A percentile compares a stretch with the other conserved stretches of the same genome.
phyloP scores from a whole-genome alignment of 2,113 vertebrate species.

The Anarrhichthys ocellatus region DNA sequence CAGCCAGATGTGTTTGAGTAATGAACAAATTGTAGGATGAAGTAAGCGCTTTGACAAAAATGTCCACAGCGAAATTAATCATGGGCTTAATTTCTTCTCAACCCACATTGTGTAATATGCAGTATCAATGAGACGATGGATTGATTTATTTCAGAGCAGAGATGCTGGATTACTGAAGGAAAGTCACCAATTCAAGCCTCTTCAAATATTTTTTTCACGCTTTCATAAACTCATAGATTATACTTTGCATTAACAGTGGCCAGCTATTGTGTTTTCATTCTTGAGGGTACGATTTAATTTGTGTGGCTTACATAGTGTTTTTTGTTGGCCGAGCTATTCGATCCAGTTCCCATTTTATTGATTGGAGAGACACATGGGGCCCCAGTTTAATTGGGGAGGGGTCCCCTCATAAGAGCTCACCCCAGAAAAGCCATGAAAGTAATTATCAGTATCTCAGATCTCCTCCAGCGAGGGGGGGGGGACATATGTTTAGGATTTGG shows the following conservation, averaged over 20 bases:
- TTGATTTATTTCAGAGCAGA: constrained; percentile 53
- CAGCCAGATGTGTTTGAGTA: constrained; percentile 92
- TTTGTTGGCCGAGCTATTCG: constrained; percentile 61
- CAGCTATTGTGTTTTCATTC: constrained; percentile 33
- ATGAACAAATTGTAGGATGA: constrained; percentile 89
- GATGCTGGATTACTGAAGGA: constrained; percentile 22
- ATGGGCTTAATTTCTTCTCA: constrained; percentile 82
- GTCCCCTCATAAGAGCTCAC: constrained; percentile 64
- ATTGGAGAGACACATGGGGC: constrained; percentile 71
- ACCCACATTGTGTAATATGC: constrained; percentile 79
- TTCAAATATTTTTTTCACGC: constrained; percentile 54
- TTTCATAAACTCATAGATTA: constrained; percentile 43
- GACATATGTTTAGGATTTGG: constrained; percentile 83
- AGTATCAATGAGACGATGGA: constrained; percentile 70
- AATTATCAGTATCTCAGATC: constrained; percentile 81
- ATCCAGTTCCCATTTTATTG: constrained; percentile 67
- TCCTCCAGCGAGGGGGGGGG: constrained; percentile 58
- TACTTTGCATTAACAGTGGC: constrained; percentile 40
- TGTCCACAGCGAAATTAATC: constrained; percentile 90
- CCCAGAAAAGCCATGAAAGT: constrained; percentile 71
- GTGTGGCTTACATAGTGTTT: constrained; percentile 52
- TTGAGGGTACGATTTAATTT: constrained; percentile 50
- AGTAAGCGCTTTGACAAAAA: constrained; percentile 91
- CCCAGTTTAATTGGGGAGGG: constrained; percentile 74
- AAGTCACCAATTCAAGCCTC: constrained; percentile 36